Conservation (phyloP, 2,797 vertebrate genomes). For the Crypturellus tataupa region DNA sequence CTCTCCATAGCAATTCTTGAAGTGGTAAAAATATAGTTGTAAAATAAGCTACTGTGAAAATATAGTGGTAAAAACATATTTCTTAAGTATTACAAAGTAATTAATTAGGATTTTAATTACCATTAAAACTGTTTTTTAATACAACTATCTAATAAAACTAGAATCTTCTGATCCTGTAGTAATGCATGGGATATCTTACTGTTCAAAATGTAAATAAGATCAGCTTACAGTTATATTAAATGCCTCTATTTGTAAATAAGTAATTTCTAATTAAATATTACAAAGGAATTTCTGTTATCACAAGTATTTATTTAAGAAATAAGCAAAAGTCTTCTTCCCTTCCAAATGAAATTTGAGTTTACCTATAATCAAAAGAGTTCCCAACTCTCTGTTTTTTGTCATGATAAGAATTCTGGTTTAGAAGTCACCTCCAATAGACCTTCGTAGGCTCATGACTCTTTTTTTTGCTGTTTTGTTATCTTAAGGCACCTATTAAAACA, state of each 20-base stretch:
- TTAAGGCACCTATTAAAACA: background rate
- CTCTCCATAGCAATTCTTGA: background rate
- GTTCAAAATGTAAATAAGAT: slow-evolving; percentile 33
- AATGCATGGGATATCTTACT: background rate
- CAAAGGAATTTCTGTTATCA: slow-evolving; percentile 12
- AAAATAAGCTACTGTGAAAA: too few species aligned
- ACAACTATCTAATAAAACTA: background rate
- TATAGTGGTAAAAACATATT: background rate
- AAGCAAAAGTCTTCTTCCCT: slow-evolving; percentile 28
- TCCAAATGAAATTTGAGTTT: slow-evolving; percentile 16
- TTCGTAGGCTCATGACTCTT: background rate
- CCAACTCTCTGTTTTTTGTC: background rate
- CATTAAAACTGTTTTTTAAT: slow-evolving; percentile 4
- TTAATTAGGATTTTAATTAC: slow-evolving; percentile 44
- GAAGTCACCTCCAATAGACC: background rate
- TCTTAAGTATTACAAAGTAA: slow-evolving; percentile 9
- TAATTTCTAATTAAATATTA: slow-evolving; percentile 4
- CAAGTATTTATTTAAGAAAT: slow-evolving; percentile 44
- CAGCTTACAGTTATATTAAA: slow-evolving; percentile 17
- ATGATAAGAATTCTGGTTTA: slow-evolving; percentile 1
- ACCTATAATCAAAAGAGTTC: background rate
- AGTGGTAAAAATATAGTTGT: background rate
- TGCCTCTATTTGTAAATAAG: slow-evolving; percentile 45
- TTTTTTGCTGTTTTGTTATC: background rate
- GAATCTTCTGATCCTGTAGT: slow-evolving; percentile 22